Base-by-base conservation (phyloP, 2,113 vertebrate species). In the Cololabis saira region DNA sequence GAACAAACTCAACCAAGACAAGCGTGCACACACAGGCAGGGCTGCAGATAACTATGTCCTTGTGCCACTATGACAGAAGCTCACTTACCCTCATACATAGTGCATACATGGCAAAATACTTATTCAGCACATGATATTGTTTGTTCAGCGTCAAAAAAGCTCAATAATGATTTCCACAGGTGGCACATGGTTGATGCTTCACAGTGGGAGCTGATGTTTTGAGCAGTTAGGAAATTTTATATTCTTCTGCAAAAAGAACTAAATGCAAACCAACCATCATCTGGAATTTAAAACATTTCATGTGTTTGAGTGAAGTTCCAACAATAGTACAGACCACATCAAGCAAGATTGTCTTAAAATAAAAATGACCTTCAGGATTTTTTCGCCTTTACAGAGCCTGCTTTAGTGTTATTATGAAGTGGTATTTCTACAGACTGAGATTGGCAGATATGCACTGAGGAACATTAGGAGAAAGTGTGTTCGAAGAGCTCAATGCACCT, bases 11-110 rank as follows among this genome's bases (percentile, higher is more conserved):
- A 43, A 50, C 56, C 40, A 40, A 80, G 71, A 65, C 58, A 60
- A 76, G 80, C 71, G 8, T 83, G 80, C 61, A 80, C 27, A 1
- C 77, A 61, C 83, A 89, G 54, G 82, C 33, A n/a, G 27, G 18
- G 37, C 13, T 19, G 42, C 8, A 69, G 70, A 61, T 63, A 56
- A 59, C 50, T 45, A 37, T 44, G 52, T 78, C 62, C 50, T 72
- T 1, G 3, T 68, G 75, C 68, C 75, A 73, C 30, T 54, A 45
- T 66, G 51, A 80, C 65, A 71, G 42, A 52, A 41, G n/a, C 56
- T 50, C 43, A n/a, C 70, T 47, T 33, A 37, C 18, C 17, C 1
- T 44, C 47, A 19, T 44, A 51, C 11, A 1, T 61, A 64, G 66
- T 66, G 64, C 61, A 72, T 42, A 37, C 44, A 75, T 57, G 59